Conservation (phyloP, 2,113 vertebrate species). For the Corydoras maculifer region DNA sequence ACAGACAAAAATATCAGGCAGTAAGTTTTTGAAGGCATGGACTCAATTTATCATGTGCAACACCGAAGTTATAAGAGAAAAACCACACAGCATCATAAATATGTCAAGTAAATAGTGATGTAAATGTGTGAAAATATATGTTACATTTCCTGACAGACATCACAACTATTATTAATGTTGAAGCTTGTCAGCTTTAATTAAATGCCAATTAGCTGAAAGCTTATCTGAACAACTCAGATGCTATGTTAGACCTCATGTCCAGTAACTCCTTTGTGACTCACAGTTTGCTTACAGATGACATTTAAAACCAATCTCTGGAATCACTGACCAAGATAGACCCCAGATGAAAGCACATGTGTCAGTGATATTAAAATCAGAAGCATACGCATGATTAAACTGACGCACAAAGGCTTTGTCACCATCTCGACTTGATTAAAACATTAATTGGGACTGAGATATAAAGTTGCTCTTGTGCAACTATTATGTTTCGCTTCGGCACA, state of each 20-base stretch:
- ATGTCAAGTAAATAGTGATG: too few species aligned
- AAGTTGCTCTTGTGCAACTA: conserved; percentile 9
- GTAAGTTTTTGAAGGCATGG: too few species aligned
- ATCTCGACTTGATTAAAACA: conserved; percentile 8
- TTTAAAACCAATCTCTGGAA: conserved; percentile 13
- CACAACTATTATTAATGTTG: too few species aligned
- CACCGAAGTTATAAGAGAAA: too few species aligned
- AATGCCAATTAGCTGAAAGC: neutral
- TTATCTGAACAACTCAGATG: neutral
- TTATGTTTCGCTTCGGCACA: too few species aligned
- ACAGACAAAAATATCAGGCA: too few species aligned
- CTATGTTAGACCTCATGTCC: neutral
- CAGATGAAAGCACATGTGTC: neutral
- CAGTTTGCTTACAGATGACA: neutral
- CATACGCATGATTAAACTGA: conserved; percentile 28
- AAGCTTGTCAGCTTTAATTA: too few species aligned
- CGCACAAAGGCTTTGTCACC: conserved; percentile 12
- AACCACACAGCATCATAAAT: too few species aligned
- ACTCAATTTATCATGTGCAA: too few species aligned
- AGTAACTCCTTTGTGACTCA: conserved; percentile 4
- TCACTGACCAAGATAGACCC: conserved; percentile 4
- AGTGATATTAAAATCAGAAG: conserved; percentile 25
- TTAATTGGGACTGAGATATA: conserved; percentile 10
- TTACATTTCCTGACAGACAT: too few species aligned
- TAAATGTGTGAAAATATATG: too few species aligned